Evolutionary conservation across 2,797 vertebrate genomes (phyloP).

Genomic region (Phalloptychus januarius): DNA sequence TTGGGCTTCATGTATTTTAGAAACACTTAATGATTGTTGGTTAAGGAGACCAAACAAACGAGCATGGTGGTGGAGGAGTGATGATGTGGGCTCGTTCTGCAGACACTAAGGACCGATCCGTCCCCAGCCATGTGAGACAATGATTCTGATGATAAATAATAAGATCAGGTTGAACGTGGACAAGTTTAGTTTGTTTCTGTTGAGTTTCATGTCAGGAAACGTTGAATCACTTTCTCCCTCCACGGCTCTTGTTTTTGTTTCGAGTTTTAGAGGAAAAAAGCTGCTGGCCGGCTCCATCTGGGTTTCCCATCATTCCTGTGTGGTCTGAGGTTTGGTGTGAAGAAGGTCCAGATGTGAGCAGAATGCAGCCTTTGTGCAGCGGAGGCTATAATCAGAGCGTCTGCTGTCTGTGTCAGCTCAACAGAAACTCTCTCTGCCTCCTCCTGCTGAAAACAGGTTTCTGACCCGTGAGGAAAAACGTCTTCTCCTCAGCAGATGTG

Average conservation of each 20-base stretch:
- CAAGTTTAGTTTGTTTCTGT: background rate
- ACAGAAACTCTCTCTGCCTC: background rate
- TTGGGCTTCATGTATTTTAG: background rate
- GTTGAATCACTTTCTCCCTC: background rate
- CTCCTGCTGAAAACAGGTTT: background rate
- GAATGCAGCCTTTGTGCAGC: conserved; percentile 27
- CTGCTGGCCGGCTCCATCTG: conserved; percentile 19
- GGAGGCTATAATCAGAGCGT: background rate
- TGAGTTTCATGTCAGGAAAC: background rate
- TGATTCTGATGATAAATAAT: background rate
- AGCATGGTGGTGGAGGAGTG: background rate
- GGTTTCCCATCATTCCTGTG: conserved; percentile 42
- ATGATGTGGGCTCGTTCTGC: background rate
- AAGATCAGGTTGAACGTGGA: background rate
- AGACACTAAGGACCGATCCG: background rate
- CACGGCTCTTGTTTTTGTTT: background rate
- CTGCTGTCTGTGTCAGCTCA: conserved; percentile 4
- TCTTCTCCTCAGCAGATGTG: background rate
- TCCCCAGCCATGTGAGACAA: background rate
- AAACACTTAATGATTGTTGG: background rate
- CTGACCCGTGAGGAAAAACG: background rate
- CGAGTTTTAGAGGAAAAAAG: background rate
- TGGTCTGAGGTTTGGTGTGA: conserved; percentile 27
- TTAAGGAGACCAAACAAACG: background rate
- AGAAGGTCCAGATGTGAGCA: conserved; percentile 73